Evolutionary conservation across 2,888 invertebrate genomes (phyloP).

Genomic region (Machimus rusticus): DNA sequence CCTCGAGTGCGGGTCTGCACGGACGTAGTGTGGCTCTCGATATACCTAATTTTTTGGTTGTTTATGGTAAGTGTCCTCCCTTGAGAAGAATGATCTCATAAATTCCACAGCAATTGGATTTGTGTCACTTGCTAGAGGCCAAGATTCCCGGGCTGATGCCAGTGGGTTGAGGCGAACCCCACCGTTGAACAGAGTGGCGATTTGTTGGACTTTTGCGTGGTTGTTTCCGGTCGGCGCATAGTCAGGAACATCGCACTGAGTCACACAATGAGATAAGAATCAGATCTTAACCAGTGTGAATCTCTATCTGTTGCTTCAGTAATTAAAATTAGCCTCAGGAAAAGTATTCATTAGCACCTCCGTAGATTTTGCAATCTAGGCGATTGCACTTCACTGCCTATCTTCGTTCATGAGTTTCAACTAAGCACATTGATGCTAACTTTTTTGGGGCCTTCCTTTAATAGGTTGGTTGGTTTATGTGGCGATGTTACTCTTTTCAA

Average conservation of each 20-base stretch:
- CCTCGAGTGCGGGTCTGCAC: conserved; percentile 80
- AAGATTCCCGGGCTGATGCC: neutral
- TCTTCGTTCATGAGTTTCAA: neutral
- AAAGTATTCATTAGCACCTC: neutral
- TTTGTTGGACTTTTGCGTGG: neutral
- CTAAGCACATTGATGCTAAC: neutral
- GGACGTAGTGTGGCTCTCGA: conserved; percentile 80
- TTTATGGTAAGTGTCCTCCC: conserved; percentile 72
- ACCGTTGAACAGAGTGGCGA: neutral
- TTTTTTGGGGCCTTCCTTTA: neutral
- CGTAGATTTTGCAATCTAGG: neutral
- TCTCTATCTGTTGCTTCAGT: neutral
- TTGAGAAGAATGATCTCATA: conserved; percentile 22
- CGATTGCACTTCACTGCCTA: neutral
- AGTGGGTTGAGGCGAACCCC: neutral
- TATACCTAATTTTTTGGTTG: conserved; percentile 83
- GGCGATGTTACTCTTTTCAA: too few relatives aligned
- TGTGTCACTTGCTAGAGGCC: neutral
- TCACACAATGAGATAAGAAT: neutral
- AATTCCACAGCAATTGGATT: neutral
- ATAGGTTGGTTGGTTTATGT: neutral
- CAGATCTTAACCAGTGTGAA: neutral
- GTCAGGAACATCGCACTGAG: neutral
- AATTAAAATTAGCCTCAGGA: neutral
- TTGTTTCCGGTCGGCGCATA: neutral